Conservation (phyloP, 2,113 vertebrate species). For the Antigone vipio region DNA sequence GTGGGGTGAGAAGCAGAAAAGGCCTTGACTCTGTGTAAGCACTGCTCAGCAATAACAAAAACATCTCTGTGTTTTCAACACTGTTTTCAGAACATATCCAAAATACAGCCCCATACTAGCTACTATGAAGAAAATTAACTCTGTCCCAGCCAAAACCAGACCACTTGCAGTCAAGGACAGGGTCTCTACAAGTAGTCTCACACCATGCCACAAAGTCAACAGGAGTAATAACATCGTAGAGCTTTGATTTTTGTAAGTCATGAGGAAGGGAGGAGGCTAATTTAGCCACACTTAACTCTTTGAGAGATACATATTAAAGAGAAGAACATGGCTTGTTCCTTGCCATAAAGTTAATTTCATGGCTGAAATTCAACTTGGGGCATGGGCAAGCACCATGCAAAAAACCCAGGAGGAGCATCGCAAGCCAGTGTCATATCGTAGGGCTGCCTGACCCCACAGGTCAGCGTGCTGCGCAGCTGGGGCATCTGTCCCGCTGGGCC, state of each 20-base stretch:
- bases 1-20: too few relatives aligned
- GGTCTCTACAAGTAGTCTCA: neutral
- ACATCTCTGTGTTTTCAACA: too few relatives aligned
- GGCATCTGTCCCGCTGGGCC: neutral
- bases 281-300: neutral
- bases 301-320: neutral
- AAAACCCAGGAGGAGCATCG: neutral
- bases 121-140: too few relatives aligned
- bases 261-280: neutral
- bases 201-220: neutral
- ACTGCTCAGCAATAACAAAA: too few relatives aligned
- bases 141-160: too few relatives aligned
- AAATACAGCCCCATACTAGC: too few relatives aligned
- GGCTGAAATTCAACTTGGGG: neutral
- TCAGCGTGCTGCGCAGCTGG: neutral
- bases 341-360: neutral
- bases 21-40: too few relatives aligned
- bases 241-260: neutral
- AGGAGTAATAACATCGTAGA: neutral
- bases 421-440: rapidly evolving
- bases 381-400: neutral
- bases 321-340: neutral
- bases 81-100: too few relatives aligned
- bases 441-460: neutral
- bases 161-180: neutral